These are phyloP conservation scores for Bombylius discolor DNA, from an alignment of 2,888 invertebrate species.

Conservation along the genomic window DNA sequence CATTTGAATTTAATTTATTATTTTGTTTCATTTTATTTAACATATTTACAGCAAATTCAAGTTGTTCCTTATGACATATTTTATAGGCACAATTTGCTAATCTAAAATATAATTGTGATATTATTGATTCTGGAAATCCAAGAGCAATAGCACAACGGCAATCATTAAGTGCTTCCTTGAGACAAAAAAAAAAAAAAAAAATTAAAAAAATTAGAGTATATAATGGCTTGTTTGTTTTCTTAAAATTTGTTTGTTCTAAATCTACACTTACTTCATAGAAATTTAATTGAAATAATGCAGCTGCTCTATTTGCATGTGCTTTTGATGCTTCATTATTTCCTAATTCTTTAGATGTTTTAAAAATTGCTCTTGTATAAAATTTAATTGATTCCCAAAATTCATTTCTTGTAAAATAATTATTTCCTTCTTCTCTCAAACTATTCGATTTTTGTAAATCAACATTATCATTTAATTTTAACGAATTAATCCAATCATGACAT, in stretches of 20 bases:
- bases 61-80: not conserved
- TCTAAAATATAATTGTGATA: conserved; percentile 4
- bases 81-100: conserved; percentile 8
- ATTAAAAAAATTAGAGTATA: not conserved
- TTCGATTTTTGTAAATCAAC: conserved; percentile 12
- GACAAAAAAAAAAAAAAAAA: not conserved
- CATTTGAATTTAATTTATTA: not conserved
- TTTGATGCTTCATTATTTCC: conserved; percentile 17
- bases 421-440: conserved; percentile 22
- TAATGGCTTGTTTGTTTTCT: too few species aligned
- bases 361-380: conserved; percentile 27
- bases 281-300: conserved; percentile 26
- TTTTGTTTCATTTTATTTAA: not conserved
- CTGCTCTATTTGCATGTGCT: conserved; percentile 30
- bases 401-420: conserved; percentile 17
- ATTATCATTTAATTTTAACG: not conserved
- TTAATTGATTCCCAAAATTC: conserved; percentile 19
- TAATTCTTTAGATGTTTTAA: conserved; percentile 19
- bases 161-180: conserved; percentile 13
- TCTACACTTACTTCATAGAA: conserved; percentile 18
- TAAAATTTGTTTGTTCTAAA: too few species aligned
- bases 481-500: not conserved
- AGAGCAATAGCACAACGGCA: conserved; percentile 11
- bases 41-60: conserved; percentile 1
- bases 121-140: conserved; percentile 9